These are phyloP conservation scores for Caenorhabditis japonica DNA, from an alignment of 2,888 invertebrate genomes.

Conservation along the genomic window DNA sequence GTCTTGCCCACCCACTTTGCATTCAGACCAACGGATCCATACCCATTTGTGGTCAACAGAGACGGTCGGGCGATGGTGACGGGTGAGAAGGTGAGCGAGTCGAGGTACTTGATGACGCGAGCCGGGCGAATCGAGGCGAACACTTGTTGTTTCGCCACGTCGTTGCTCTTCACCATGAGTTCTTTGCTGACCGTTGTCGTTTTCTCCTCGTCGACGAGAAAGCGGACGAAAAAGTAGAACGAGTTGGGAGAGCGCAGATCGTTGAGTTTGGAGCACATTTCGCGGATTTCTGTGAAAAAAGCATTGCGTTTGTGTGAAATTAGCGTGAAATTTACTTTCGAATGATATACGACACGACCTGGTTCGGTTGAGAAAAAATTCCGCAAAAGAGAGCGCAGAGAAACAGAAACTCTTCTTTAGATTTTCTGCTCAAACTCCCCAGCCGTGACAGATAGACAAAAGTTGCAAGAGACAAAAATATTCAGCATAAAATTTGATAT, in stretches of 20 bases:
- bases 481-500: no score
- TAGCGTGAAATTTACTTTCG: not conserved
- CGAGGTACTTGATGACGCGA: slow-evolving; percentile 26
- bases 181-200: slow-evolving; percentile 49
- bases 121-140: slow-evolving; percentile 48
- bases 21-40: slow-evolving; percentile 32
- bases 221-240: slow-evolving; percentile 44
- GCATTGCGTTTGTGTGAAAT: no score
- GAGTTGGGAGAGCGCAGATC: slow-evolving; percentile 2
- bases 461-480: no score
- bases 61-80: slow-evolving; percentile 22
- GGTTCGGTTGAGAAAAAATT: no score
- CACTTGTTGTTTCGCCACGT: slow-evolving; percentile 28
- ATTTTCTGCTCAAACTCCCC: no score
- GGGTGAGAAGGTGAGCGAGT: slow-evolving; percentile 16
- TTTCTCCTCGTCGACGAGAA: slow-evolving; percentile 46
- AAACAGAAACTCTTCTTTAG: no score
- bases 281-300: slow-evolving; percentile 42
- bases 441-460: no score
- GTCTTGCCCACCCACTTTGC: slow-evolving; percentile 39
- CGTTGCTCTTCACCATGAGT: slow-evolving; percentile 37
- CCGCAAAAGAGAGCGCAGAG: no score
- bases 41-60: slow-evolving; percentile 42
- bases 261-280: slow-evolving; percentile 19
- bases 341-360: not conserved